Percentiles rank a stretch among this genome's conserved stretches.
Conservation (phyloP, 1,140 invertebrate species). For the Hylaeus volcanicus region DNA sequence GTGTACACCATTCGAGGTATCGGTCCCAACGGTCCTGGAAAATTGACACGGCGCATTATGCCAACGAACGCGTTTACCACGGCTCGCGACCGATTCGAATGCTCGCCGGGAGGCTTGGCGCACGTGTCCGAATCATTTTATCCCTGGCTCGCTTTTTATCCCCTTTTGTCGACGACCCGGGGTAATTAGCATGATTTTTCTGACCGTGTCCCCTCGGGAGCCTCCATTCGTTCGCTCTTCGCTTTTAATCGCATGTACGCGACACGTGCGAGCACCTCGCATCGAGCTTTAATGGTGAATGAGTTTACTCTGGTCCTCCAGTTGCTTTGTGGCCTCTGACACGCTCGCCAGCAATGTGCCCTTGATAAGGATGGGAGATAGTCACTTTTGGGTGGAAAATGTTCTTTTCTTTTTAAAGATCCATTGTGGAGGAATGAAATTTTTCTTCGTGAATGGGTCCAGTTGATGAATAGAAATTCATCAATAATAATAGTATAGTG, state of each 20-base stretch:
- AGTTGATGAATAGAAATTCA: too few species aligned
- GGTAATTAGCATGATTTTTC: neutral
- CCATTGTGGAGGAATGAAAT: too few species aligned
- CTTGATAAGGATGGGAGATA: too few species aligned
- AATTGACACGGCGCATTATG: conserved; percentile 46
- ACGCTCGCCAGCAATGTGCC: too few species aligned
- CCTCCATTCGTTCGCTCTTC: neutral
- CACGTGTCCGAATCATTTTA: conserved; percentile 13
- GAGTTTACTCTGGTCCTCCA: too few species aligned
- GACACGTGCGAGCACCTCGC: neutral
- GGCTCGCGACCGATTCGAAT: neutral
- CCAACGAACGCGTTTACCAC: conserved; percentile 31
- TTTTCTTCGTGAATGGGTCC: too few species aligned
- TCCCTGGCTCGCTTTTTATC: conserved; percentile 1
- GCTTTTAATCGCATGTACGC: neutral
- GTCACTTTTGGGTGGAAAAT: too few species aligned
- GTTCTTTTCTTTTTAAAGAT: too few species aligned
- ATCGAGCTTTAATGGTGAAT: too few species aligned
- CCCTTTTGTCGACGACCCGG: neutral
- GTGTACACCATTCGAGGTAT: conserved; percentile 4
- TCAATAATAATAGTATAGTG: too few species aligned
- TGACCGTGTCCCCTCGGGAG: neutral
- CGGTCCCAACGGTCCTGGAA: conserved; percentile 25
- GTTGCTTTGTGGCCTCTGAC: too few species aligned
- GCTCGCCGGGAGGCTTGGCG: neutral